Percentiles rank a stretch among this genome's conserved stretches.
Conservation (phyloP, 2,888 invertebrate species). For the Nemapogon koenigi region DNA sequence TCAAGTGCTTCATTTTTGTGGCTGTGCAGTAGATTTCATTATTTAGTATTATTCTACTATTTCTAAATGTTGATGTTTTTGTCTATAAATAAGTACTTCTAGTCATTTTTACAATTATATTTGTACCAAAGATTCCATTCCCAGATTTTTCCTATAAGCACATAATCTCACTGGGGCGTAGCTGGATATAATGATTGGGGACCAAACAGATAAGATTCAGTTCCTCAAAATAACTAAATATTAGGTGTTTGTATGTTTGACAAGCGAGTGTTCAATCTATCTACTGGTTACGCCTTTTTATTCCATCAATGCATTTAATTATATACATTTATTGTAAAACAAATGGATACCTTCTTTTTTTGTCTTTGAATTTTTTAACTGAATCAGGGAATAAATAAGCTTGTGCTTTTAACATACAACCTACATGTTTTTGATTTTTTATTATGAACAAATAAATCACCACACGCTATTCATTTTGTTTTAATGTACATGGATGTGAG, state of each 20-base stretch:
- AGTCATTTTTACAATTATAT: too few relatives aligned
- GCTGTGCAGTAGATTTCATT: constrained; percentile 5
- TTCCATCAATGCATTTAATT: not conserved
- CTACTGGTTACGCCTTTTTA: not conserved
- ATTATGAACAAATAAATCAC: constrained; percentile 46
- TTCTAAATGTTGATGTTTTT: too few relatives aligned
- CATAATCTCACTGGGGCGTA: not conserved
- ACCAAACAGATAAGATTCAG: not conserved
- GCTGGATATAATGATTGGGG: not conserved
- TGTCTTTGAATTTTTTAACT: constrained; percentile 41
- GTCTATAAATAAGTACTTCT: too few relatives aligned
- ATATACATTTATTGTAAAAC: not conserved
- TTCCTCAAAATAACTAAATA: not conserved
- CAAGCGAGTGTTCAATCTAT: not conserved
- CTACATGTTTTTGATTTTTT: constrained; percentile 48
- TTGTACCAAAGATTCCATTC: too few relatives aligned
- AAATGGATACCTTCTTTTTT: constrained; percentile 43
- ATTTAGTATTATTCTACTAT: too few relatives aligned
- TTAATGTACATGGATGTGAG: too few relatives aligned
- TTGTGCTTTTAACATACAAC: constrained; percentile 62
- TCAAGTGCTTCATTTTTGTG: constrained; percentile 2
- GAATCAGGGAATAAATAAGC: constrained; percentile 59
- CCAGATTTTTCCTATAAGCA: too few relatives aligned
- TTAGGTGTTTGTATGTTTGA: too few relatives aligned
- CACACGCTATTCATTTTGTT: not conserved